Conservation (phyloP, 2,888 invertebrate genomes). For the Chouioia cunea region DNA sequence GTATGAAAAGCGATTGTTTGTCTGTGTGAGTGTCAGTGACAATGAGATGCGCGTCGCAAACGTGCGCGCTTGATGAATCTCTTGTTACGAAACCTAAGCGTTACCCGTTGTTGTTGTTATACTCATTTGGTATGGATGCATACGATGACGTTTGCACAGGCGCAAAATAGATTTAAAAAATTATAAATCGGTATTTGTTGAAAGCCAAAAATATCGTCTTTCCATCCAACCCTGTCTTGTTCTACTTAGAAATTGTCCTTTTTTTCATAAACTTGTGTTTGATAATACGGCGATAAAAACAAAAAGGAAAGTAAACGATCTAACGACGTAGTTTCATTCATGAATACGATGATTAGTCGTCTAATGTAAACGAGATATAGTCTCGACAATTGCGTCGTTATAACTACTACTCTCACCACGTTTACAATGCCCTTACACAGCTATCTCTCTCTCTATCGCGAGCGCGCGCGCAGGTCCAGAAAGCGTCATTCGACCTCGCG, state of each 20-base stretch:
- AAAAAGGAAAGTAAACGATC: too few species aligned
- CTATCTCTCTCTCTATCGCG: not conserved
- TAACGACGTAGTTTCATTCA: conserved; percentile 11
- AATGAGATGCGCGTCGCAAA: conserved; percentile 17
- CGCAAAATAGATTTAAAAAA: conserved; percentile 1
- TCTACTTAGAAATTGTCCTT: not conserved
- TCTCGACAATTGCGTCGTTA: conserved; percentile 17
- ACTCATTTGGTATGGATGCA: conserved; percentile 2
- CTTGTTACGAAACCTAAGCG: conserved; percentile 29
- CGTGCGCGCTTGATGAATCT: too few species aligned
- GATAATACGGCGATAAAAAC: too few species aligned
- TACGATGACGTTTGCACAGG: conserved; percentile 15
- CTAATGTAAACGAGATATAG: not conserved
- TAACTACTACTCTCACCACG: too few species aligned
- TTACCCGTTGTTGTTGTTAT: not conserved
- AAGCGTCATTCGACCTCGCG: not conserved
- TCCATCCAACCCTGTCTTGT: too few species aligned
- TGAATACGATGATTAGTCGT: conserved; percentile 7
- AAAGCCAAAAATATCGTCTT: too few species aligned
- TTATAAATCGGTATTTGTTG: too few species aligned
- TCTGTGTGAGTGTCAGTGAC: conserved; percentile 14
- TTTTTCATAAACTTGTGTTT: too few species aligned
- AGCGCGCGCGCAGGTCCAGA: not conserved
- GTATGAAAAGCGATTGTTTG: conserved; percentile 12
- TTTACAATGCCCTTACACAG: not conserved